phyloP scores from a whole-genome alignment of 2,113 vertebrate genomes.

The Macaca fascicularis region T2T-MFA8v1.1 NC_088375.1:148469501-148470000 shows the following conservation, averaged over 20 bases:
- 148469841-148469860: background rate
- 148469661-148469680: background rate
- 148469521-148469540: background rate
- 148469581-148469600: background rate
- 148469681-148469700: background rate
- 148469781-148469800: background rate
- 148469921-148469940: background rate
- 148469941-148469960: background rate
- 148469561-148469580: background rate
- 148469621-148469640: background rate
- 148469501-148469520: background rate
- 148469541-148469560: background rate
- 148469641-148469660: background rate
- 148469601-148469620: background rate
- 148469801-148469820: background rate
- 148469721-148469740: background rate
- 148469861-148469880: background rate
- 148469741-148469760: background rate
- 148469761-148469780: background rate
- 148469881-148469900: constrained; percentile 4
- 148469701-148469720: background rate
- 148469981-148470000: background rate
- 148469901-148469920: constrained; percentile 12
- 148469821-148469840: background rate
- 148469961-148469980: constrained; percentile 22